These are phyloP conservation scores for Drosophila rubida DNA, from an alignment of 2,888 invertebrate species.

Conservation along the genomic window DNA sequence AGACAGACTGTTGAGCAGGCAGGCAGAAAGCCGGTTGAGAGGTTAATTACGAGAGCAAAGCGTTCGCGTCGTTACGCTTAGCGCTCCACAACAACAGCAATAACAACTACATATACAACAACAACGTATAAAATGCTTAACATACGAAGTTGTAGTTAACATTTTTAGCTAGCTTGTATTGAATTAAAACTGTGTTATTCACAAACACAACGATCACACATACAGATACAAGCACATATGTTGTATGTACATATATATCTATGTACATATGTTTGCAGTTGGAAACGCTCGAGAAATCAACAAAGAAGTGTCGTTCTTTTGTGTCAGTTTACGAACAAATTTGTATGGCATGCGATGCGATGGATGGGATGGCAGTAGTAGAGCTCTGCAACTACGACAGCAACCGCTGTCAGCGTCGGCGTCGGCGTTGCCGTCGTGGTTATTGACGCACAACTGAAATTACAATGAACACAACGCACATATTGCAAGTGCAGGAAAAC, in stretches of 20 bases:
- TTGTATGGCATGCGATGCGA: slow-evolving; percentile 14
- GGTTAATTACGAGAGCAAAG: slow-evolving; percentile 78
- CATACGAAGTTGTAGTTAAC: slow-evolving; percentile 43
- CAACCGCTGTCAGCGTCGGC: neutral
- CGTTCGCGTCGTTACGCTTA: slow-evolving; percentile 71
- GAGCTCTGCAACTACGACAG: slow-evolving; percentile 18
- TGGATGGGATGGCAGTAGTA: neutral
- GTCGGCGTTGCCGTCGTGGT: slow-evolving; percentile 32
- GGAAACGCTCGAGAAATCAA: slow-evolving; percentile 50
- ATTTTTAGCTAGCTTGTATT: slow-evolving; percentile 46
- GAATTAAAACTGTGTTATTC: slow-evolving; percentile 47
- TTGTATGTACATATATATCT: slow-evolving; percentile 5
- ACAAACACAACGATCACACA: slow-evolving; percentile 2
- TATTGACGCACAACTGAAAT: slow-evolving; percentile 74
- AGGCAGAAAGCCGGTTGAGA: slow-evolving; percentile 77
- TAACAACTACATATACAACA: slow-evolving; percentile 37
- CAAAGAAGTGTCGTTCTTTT: slow-evolving; percentile 53
- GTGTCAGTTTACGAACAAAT: slow-evolving; percentile 24
- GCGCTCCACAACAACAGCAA: slow-evolving; percentile 50
- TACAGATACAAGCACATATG: neutral
- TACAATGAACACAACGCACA: slow-evolving; percentile 60
- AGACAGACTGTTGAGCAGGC: slow-evolving; percentile 48
- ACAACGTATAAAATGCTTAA: slow-evolving; percentile 28
- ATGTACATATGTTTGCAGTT: slow-evolving; percentile 36
- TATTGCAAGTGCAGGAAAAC: slow-evolving; percentile 68